A percentile compares a stretch with the other conserved stretches of the same genome.
Conservation (phyloP, 2,888 invertebrate genomes). For the Drosophila kambysellisi region DNA sequence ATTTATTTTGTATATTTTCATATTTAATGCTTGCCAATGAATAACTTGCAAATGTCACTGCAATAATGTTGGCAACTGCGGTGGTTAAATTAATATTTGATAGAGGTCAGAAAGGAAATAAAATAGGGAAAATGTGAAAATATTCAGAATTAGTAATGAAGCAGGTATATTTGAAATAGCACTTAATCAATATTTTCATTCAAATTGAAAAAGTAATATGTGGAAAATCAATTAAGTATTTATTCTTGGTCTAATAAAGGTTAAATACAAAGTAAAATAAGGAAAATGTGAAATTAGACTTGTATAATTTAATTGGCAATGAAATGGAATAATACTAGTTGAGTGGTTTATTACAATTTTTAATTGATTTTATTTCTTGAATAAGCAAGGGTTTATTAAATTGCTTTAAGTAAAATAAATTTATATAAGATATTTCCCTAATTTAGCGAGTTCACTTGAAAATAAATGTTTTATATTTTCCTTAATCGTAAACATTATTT, state of each 20-base stretch:
- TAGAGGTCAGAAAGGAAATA: not conserved
- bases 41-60: conserved; percentile 30
- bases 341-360: too few species aligned
- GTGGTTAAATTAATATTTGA: conserved; percentile 3
- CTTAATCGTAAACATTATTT: not conserved
- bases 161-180: not conserved
- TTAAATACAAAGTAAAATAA: not conserved
- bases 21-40: conserved; percentile 44
- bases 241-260: not conserved
- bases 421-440: not conserved
- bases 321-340: not conserved
- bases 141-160: not conserved
- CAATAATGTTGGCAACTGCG: not conserved
- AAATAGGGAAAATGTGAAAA: not conserved
- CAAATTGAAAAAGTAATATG: not conserved
- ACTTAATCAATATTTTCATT: not conserved
- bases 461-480: not conserved
- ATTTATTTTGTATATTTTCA: conserved; percentile 6
- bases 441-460: not conserved
- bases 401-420: not conserved
- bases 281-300: not conserved
- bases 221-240: not conserved
- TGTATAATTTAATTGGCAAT: not conserved
- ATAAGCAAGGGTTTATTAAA: not conserved
- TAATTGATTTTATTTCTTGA: accelerated